Evolutionary conservation across 2,797 vertebrate genomes (phyloP).

Genomic region (Anguilla pacifica): DNA sequence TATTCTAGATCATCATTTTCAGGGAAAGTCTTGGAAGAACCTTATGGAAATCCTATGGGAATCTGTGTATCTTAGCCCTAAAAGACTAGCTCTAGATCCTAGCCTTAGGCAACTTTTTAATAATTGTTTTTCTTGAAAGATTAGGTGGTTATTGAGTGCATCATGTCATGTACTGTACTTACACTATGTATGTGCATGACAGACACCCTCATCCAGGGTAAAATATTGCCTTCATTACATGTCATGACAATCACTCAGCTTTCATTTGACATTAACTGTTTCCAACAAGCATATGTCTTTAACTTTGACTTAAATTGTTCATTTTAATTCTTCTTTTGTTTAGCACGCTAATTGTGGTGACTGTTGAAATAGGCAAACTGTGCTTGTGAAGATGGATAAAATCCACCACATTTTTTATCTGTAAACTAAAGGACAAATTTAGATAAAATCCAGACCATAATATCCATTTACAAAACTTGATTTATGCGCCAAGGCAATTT

Average conservation of each 20-base stretch:
- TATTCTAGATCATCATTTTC: background rate
- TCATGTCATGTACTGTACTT: background rate
- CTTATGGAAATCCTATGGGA: background rate
- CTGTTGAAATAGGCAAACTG: background rate
- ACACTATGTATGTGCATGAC: background rate
- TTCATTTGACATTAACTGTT: background rate
- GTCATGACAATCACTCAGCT: background rate
- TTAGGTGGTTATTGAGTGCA: background rate
- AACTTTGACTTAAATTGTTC: background rate
- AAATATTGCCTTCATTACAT: background rate
- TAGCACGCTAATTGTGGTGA: background rate
- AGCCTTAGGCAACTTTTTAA: background rate
- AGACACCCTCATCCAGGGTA: background rate
- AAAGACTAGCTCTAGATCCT: background rate
- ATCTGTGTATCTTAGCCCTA: too few relatives aligned
- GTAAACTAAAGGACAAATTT: slow-evolving; percentile 1
- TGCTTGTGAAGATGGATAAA: background rate
- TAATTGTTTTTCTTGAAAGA: background rate
- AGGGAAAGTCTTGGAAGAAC: background rate
- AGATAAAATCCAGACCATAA: background rate
- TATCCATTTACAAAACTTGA: background rate
- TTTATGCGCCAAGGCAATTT: slow-evolving; percentile 8
- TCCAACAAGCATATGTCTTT: background rate
- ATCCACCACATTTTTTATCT: background rate
- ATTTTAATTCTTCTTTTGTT: background rate